Conservation (phyloP, 2,797 vertebrate species). For the Sebastes oblongus region DNA sequence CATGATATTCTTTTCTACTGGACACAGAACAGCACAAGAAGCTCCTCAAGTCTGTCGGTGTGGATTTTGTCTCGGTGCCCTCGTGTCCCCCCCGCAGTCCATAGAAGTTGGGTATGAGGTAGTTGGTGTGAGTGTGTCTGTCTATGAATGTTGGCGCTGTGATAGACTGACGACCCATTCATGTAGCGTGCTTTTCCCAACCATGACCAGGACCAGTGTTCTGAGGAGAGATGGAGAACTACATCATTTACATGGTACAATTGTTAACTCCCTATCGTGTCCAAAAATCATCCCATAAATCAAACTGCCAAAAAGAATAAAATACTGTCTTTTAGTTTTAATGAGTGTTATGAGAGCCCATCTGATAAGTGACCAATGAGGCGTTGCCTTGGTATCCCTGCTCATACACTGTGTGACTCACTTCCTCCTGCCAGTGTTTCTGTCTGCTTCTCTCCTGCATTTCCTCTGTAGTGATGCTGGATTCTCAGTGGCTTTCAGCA, state of each 20-base stretch:
- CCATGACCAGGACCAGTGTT: background rate
- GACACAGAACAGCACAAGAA: too few species aligned
- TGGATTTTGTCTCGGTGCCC: too few species aligned
- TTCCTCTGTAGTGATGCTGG: background rate
- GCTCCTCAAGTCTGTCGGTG: too few species aligned
- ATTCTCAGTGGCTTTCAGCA: background rate
- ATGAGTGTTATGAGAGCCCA: background rate
- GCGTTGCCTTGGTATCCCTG: background rate
- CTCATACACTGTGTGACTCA: background rate
- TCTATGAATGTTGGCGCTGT: too few species aligned
- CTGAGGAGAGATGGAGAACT: background rate
- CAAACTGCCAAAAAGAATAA: background rate
- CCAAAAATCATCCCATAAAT: background rate
- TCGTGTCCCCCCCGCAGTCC: too few species aligned
- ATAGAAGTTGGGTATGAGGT: too few species aligned
- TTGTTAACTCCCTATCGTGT: background rate
- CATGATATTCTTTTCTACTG: too few species aligned
- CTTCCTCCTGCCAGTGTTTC: background rate
- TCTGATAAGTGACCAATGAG: background rate
- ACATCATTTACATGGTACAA: background rate
- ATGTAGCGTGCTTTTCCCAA: background rate
- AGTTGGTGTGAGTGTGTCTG: too few species aligned
- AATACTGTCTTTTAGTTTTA: background rate
- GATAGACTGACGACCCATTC: too few species aligned
- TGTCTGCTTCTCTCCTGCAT: background rate